Base-by-base conservation (phyloP, 2,797 vertebrate species). In the Garrulus glandarius region DNA sequence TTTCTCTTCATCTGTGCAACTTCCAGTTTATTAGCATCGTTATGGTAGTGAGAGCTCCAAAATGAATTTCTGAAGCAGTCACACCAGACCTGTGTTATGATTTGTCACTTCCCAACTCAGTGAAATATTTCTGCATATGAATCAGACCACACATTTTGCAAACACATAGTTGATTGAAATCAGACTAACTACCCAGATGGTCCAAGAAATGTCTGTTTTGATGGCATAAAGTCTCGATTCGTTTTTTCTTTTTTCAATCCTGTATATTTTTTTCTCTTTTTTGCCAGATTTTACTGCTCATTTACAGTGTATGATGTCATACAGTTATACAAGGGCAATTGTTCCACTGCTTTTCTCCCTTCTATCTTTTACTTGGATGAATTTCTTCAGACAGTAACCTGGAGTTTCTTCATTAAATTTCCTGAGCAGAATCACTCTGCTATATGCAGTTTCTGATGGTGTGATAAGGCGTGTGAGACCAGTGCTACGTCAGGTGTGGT, bases 401-500 rank as follows among this genome's bases (percentile, higher is more conserved):
- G 36, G 23, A 72, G 36, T 65, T 65, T 87, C 37, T 50, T 72
- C 57, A 39, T 69, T 55, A 34, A 24, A 55, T 63, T n/a, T 82
- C 11, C 30, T 39, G 36, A 15, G 69, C 47, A 77, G 68, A 74
- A 44, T 72, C 4, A 15, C 14, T 59, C 43, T 34, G 17, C 52
- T 43, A 0, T 15, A 3, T 20, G 52, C n/a, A 22, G 30, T 36
- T 60, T 71, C n/a, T 19, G 27, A 15, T 71, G 34, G 10, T 52
- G 6, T n/a, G 22, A 18, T 53, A 30, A 43, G 47, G 59, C 30
- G 6, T 12, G 41, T 26, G 26, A 59, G 55, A 65, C n/a, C n/a
- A n/a, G 30, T 32, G 21, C 9, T 65, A 23, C 3, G 1, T 27
- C 12, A 19, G 63, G 10, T 3, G 0, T n/a, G 13, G 30, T 78